Base-by-base conservation (phyloP, 2,888 invertebrate species). In the Notocelia uddmanniana region DNA sequence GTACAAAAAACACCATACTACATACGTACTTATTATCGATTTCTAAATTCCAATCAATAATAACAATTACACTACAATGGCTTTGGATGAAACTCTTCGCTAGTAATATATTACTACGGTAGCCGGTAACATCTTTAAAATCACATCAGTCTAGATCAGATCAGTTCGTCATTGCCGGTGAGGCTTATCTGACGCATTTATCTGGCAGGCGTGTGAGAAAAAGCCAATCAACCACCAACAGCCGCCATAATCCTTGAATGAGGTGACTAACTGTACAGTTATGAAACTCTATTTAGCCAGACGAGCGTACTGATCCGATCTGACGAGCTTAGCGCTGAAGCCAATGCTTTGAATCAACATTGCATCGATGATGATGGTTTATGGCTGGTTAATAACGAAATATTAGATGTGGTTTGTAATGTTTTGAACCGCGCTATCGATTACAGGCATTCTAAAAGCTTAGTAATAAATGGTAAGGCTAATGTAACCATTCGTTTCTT, bases 201-300 rank as follows among this genome's bases (percentile, higher is more conserved):
- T 87, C 84, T 83, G 80, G 78, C 80, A 80, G 80, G 76, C 76
- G 83, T 85, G 85, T 86, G 86, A 87, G 84, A 88, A 85, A 85
- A 86, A 83, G 75, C 78, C 79, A 79, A 80, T 77, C 76, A 78
- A 75, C 73, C 75, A 76, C 76, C 74, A 73, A 68, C 71, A 73
- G 75, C 76, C 75, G 69, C 77, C 75, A 80, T 88, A 86, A 88
- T 85, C 87, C 85, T 85, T 85, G 83, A 86, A 84, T 85, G 79
- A 79, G 81, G 81, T 85, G 85, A 85, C 85, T 88, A 86, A 87
- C 79, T 76, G 78, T 77, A 78, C 79, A 81, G 77, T 78, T 79
- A 80, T 78, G 81, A 81, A 81, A 82, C 82, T 83, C 79, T 78
- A 77, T 79, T 82, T 79, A 81, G 74, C 74, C 71, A 80, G 81